phyloP scores from a whole-genome alignment of 2,113 vertebrate genomes.

The Ia io region DNA sequence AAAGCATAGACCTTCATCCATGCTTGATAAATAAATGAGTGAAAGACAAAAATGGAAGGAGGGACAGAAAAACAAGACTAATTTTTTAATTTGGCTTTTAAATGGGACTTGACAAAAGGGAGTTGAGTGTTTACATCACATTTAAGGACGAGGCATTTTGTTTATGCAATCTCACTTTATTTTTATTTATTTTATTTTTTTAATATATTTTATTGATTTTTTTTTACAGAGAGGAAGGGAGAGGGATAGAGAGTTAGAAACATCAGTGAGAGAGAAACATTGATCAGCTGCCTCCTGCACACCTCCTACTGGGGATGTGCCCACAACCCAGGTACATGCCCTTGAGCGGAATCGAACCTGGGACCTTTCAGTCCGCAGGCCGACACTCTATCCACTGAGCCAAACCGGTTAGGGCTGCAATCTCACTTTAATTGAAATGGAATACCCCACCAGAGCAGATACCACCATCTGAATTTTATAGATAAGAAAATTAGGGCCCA shows the following conservation, averaged over 20 bases:
- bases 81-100: conserved; percentile 10
- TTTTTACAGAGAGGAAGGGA: too few relatives aligned
- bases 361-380: too few relatives aligned
- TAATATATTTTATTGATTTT: too few relatives aligned
- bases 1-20: background rate
- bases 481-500: background rate
- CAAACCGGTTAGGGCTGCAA: too few relatives aligned
- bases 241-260: too few relatives aligned
- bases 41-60: background rate
- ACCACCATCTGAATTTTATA: background rate
- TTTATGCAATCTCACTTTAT: background rate
- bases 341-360: too few relatives aligned
- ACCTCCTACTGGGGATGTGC: too few relatives aligned
- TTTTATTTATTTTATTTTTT: too few relatives aligned
- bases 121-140: background rate
- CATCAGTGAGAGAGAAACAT: too few relatives aligned
- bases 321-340: too few relatives aligned
- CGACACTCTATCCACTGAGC: too few relatives aligned
- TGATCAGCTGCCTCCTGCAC: too few relatives aligned
- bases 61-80: background rate
- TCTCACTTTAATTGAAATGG: background rate
- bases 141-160: background rate
- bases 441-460: background rate
- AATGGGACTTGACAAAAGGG: background rate
- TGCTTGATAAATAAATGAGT: background rate